Percentiles rank a stretch among this genome's conserved stretches.
Conservation (phyloP, 1,140 invertebrate species). For the Brachionus koreanus region DNA sequence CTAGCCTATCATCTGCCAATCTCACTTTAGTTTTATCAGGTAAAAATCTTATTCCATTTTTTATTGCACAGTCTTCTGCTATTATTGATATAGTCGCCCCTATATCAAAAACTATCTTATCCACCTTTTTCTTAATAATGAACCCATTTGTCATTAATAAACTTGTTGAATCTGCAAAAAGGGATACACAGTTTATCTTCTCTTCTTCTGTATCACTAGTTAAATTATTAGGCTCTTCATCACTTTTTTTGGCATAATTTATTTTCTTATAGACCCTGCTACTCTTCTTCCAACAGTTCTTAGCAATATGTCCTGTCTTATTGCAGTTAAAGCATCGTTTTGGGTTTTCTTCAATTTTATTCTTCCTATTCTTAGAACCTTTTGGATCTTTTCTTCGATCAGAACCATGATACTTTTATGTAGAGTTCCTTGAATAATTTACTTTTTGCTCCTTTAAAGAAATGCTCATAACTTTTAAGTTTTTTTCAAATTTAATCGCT, state of each 20-base stretch:
- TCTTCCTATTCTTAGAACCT: not conserved
- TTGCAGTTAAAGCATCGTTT: conserved; percentile 74
- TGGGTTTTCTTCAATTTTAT: not conserved
- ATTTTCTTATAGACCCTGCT: too few relatives aligned
- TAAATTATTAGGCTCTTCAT: too few relatives aligned
- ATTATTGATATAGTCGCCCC: not conserved
- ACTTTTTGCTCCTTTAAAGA: not conserved
- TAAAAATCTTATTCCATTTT: not conserved
- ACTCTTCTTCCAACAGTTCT: conserved; percentile 74
- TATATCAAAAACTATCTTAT: conserved; percentile 10
- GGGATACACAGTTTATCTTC: not conserved
- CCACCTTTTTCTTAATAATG: not conserved
- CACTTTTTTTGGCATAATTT: too few relatives aligned
- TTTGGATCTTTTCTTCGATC: not conserved
- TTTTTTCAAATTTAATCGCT: not conserved
- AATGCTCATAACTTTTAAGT: not conserved
- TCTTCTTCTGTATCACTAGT: not conserved
- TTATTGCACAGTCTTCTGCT: not conserved
- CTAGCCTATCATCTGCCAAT: too few relatives aligned
- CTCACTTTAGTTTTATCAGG: not conserved
- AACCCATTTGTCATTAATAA: not conserved
- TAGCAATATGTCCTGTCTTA: conserved; percentile 80
- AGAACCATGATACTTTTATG: not conserved
- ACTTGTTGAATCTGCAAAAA: not conserved
- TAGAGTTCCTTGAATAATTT: not conserved